Evolutionary conservation across 64 coral and sea anemone species (phyloP), one percentile per base, ranked within the genome.

Genomic region (Actinia tenebrosa): DNA sequence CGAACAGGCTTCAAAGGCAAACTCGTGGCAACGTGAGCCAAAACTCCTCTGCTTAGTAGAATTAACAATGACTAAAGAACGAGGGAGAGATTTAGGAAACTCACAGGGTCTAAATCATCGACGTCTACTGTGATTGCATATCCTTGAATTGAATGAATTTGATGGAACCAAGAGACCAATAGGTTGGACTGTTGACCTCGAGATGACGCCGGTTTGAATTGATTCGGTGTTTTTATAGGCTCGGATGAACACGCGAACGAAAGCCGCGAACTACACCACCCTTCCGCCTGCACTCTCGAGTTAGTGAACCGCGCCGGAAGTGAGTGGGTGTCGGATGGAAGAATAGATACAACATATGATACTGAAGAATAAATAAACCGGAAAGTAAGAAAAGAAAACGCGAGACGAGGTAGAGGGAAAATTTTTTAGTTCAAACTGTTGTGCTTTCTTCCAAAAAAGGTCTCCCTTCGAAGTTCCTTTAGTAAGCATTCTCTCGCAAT

Each of bases 161-260:
- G 1, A 75, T 15, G 10, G 25, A 26, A 30, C 3, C 6, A 42
- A 75, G 8, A 30, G n/a, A 75, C 69, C 14, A 42, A 75, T 26
- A 75, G 69, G 23, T 42, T 75, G 69, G 26, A 75, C 7, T 75
- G 26, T 75, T 75, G 69, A 75, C 69, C 69, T 75, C 69, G 69
- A n/a, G 69, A 26, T 75, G 69, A 75, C 69, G 69, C 27, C 69
- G 69, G 69, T 75, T 30, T 75, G 69, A 75, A 14, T 75, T 75
- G 69, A 75, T 75, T 75, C 69, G 69, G 69, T 75, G 69, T 75
- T 75, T 75, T 75, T 75, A 75, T 75, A 75, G 69, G 69, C 27
- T 75, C 69, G 69, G 69, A 25, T 75, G 13, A 75, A 30, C 69
- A 75, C 69, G 26, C 26, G 69, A 75, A 75, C 69, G 26, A 27